Percentiles rank a stretch among this genome's conserved stretches.
Conservation (phyloP, 2,888 invertebrate species). For the Mythimna lalbum region DNA sequence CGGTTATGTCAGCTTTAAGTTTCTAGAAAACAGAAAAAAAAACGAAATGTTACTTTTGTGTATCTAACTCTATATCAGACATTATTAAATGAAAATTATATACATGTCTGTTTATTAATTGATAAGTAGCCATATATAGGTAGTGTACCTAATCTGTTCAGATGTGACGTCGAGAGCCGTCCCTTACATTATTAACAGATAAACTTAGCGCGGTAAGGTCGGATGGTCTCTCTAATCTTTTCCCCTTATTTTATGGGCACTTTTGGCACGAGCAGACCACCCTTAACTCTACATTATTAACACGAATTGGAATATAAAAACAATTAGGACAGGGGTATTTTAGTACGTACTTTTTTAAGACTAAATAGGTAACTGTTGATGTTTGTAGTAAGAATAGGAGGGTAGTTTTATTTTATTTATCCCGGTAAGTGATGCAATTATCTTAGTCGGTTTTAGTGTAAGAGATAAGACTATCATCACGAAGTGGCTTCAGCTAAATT, state of each 20-base stretch:
- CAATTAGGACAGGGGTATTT: neutral
- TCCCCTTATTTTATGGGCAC: constrained; percentile 46
- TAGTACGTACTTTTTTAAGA: no score
- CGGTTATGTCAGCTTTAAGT: neutral
- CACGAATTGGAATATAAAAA: constrained; percentile 43
- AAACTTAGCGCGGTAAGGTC: constrained; percentile 35
- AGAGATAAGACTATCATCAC: neutral
- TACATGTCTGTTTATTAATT: neutral
- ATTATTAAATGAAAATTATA: neutral
- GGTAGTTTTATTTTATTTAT: constrained; percentile 16
- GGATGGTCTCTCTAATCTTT: constrained; percentile 38
- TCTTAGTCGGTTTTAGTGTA: constrained; percentile 4
- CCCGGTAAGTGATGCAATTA: constrained; percentile 15
- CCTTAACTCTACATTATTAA: constrained; percentile 42
- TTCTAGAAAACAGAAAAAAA: neutral
- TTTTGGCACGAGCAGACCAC: constrained; percentile 37
- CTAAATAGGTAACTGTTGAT: neutral
- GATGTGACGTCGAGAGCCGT: constrained; percentile 26
- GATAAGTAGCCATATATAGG: constrained; percentile 4
- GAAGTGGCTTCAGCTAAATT: constrained; percentile 28
- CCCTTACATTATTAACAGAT: constrained; percentile 45
- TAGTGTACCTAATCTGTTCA: constrained; percentile 2
- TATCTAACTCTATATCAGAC: neutral
- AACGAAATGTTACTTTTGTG: neutral
- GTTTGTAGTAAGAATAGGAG: neutral